A percentile compares a stretch with the other conserved stretches of the same genome.
These are phyloP conservation scores for Sphyrna mokarran DNA, from an alignment of 2,113 vertebrate genomes.

Conservation along the genomic window DNA sequence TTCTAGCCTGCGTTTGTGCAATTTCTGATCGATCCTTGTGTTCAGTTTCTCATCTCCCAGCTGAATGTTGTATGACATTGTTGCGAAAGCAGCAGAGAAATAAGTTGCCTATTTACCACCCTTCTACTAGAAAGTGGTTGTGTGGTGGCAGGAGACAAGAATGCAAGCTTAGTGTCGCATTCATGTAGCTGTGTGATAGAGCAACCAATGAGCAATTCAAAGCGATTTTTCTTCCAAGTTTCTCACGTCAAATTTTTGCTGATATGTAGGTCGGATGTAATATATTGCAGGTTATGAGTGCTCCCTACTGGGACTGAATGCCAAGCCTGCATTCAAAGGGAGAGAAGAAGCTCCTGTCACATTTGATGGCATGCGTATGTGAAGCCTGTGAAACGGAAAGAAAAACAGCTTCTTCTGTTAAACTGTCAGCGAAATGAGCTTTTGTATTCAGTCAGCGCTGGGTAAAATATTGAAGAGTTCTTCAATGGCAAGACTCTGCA, in stretches of 20 bases:
- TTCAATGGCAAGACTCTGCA: constrained; percentile 60
- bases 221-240: constrained; percentile 1
- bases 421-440: constrained; percentile 74
- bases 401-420: constrained; percentile 82
- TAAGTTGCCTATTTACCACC: not conserved
- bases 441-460: constrained; percentile 71
- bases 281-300: constrained; percentile 63
- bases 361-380: constrained; percentile 71
- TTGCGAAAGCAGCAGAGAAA: not conserved
- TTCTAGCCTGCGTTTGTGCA: not conserved
- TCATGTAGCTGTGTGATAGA: not conserved
- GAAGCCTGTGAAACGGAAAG: constrained; percentile 78
- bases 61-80: not conserved
- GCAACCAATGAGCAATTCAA: constrained; percentile 16
- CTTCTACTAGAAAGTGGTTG: not conserved
- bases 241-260: not conserved
- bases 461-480: constrained; percentile 73
- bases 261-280: constrained; percentile 48
- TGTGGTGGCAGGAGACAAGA: not conserved
- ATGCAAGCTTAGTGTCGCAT: not conserved
- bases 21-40: too few relatives aligned
- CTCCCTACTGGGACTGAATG: constrained; percentile 66
- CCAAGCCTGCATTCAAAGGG: constrained; percentile 69
- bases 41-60: not conserved
- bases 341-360: constrained; percentile 68